Percentiles rank a stretch among this genome's conserved stretches.
These are phyloP conservation scores for Sebastes goodei DNA, from an alignment of 2,797 vertebrate genomes.

Conservation along the genomic window DNA sequence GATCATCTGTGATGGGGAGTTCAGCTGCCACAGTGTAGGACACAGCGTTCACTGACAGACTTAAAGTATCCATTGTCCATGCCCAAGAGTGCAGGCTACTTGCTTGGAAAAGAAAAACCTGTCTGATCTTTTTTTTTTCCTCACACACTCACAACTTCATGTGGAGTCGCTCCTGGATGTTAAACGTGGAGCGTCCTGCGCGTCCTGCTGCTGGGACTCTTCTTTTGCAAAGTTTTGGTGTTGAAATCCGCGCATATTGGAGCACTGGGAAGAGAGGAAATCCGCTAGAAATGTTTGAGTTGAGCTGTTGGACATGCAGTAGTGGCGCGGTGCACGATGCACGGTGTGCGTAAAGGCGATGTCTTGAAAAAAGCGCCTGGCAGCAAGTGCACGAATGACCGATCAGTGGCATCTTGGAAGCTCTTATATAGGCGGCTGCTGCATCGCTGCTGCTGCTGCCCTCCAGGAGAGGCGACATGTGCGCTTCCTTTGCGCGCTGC, in stretches of 20 bases:
- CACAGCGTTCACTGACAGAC: constrained; percentile 79
- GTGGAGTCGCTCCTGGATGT: neutral
- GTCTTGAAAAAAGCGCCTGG: constrained; percentile 24
- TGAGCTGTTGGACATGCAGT: neutral
- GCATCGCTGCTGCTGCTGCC: constrained; percentile 31
- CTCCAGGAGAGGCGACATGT: constrained; percentile 20
- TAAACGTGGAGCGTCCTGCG: constrained; percentile 18
- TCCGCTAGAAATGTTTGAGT: neutral
- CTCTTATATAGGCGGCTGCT: constrained; percentile 75
- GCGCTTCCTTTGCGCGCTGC: constrained; percentile 13
- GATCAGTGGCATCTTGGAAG: constrained; percentile 49
- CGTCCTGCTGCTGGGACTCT: constrained; percentile 12
- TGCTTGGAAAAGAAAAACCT: neutral
- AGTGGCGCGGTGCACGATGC: neutral
- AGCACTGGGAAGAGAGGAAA: neutral
- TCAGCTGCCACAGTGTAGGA: constrained; percentile 73
- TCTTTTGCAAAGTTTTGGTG: constrained; percentile 31
- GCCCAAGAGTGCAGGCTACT: neutral
- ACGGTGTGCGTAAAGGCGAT: neutral
- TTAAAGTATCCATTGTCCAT: constrained; percentile 79
- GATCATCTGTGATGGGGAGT: constrained; percentile 68
- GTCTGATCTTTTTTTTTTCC: neutral
- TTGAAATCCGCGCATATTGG: constrained; percentile 29
- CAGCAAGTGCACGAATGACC: constrained; percentile 41
- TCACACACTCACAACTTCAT: constrained; percentile 35